These are phyloP conservation scores for Vidua macroura DNA, from an alignment of 2,113 vertebrate genomes.

Conservation along the genomic window DNA sequence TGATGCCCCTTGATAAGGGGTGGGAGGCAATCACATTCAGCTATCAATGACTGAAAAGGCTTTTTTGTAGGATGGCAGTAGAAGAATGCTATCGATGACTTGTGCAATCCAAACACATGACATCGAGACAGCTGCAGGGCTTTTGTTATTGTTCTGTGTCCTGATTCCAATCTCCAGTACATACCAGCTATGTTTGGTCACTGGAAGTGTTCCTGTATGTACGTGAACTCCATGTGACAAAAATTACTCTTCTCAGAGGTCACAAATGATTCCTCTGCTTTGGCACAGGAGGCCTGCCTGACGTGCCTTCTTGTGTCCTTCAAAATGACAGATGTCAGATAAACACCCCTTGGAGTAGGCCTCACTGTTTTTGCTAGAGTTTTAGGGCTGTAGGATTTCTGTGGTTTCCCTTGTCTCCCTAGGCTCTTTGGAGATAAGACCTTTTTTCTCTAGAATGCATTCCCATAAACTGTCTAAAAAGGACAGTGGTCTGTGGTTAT, in stretches of 20 bases:
- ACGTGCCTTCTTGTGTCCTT: background rate
- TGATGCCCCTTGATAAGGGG: background rate
- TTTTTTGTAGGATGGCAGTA: background rate
- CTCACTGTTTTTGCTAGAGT: background rate
- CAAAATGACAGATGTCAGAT: background rate
- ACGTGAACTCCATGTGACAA: background rate
- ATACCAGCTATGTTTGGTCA: background rate
- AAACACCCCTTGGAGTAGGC: background rate
- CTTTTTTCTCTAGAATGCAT: background rate
- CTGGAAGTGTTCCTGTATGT: background rate
- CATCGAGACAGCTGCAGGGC: background rate
- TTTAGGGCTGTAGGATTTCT: background rate
- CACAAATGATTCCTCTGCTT: background rate
- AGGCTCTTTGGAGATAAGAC: background rate
- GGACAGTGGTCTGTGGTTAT: background rate
- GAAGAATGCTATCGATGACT: background rate
- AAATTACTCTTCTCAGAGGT: background rate
- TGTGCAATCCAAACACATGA: slow-evolving; percentile 3
- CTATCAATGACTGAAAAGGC: background rate
- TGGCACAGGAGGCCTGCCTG: background rate
- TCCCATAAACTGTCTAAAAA: background rate
- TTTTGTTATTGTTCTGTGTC: slow-evolving; percentile 20
- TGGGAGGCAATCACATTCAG: background rate
- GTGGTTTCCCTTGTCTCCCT: background rate
- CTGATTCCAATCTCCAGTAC: background rate